Evolutionary conservation across 2,113 vertebrate species (phyloP), one percentile per base, ranked within the genome.

Genomic region (Dromas ardeola): DNA sequence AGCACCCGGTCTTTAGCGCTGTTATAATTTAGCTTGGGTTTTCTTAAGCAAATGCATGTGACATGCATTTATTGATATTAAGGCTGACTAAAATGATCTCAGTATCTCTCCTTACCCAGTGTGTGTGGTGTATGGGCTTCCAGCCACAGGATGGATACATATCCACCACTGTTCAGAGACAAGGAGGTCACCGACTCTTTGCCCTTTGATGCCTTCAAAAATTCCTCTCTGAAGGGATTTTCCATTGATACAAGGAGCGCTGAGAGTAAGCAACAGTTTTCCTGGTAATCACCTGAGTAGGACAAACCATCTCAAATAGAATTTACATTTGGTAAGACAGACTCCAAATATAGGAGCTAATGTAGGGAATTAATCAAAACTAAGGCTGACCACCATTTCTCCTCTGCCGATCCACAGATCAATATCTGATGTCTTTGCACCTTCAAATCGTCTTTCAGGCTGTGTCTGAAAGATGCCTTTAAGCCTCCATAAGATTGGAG

Each of bases 171-270:
- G 6, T 10, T 26, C 23, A 50, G 10, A 43, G 14, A 27, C 5
- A 32, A 27, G 27, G 21, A 70, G 17, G 5, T 36, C 18, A 50
- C 14, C 40, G 81, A 36, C 6, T 12, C 23, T 73, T 55, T 62
- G 29, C 15, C 23, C 11, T 62, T 61, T 50, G 27, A 74, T 38
- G 40, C 14, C 11, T 23, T 52, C 18, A 43, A 85, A 84, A 90
- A 30, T 10, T 76, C 15, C 4, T 40, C 17, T 45, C 25, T 52
- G 38, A 47, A 65, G 17, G 17, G 9, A 5, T 83, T 90, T 76
- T 65, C 30, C 13, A 11, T 34, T 49, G 17, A 9, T 6, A 13
- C 0, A 30, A 58, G 15, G 19, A 42, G 4, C 0, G 3, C 18
- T 42, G 34, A 84, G 17, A 56, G 1, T 4, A 47, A 56, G 38